Evolutionary conservation across 2,113 vertebrate genomes (phyloP), one percentile per base, ranked within the genome.

Genomic region (Petrocephalus zakoni): DNA sequence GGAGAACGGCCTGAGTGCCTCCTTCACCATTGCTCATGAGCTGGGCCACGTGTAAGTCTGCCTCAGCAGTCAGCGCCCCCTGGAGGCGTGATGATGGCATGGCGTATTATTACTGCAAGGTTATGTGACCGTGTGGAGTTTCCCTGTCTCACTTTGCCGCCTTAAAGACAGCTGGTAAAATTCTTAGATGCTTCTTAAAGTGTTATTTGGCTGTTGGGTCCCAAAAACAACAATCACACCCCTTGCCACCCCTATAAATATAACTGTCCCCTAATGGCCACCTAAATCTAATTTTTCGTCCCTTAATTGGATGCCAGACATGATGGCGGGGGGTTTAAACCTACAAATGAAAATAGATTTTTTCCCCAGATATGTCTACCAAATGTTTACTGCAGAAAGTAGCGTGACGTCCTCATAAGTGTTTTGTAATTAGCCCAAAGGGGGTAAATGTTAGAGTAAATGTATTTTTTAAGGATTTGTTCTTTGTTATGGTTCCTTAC

Each of bases 1-100:
- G 92, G 98, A 99, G 93, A 99, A 99, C 78, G 98, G 98, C 91
- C 95, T 99, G 90, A 99, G 97, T 88, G 96, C 98, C 37, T 97
- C 98, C 91, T 99, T 99, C 92, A 99, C 98, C 90, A 97, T 99
- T 88, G 97, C 98, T 13, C 98, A 99, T 88, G 98, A 99, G 91
- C 95, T 99, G 89, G 98, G 98, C 84, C 98, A 99, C 52, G 97
- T 99, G 98, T 99, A 95, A 97, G 98, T 99, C 52, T 21, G 34
- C 61, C 61, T 29, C 29, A 42, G 11, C 72, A 15, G 29, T 47
- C 3, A 1, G 58, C 19, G 42, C 37, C 34, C 42, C 19, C 37
- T 82, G 17, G 72, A 25, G 58, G 68, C 68, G 4, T 13, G 25
- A 25, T 75, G 68, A 75, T 55, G 13, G 11, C 53, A 19, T 8